These are phyloP conservation scores for Acrocera orbiculus DNA, from an alignment of 2,888 invertebrate genomes.

Conservation along the genomic window DNA sequence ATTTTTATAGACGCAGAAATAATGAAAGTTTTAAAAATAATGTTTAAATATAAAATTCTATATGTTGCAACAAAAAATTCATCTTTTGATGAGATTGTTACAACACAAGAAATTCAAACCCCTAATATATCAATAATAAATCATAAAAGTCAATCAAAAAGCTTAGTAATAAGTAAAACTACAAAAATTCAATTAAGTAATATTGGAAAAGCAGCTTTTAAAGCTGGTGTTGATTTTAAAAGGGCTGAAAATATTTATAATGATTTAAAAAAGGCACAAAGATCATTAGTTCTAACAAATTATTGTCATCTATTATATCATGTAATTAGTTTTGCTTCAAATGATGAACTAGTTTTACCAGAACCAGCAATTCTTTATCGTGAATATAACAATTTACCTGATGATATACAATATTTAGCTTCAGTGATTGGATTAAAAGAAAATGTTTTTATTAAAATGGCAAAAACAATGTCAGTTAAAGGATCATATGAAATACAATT, in stretches of 20 bases:
- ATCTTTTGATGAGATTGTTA: conserved; percentile 19
- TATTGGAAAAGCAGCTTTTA: conserved; percentile 67
- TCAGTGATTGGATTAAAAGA: conserved; percentile 62
- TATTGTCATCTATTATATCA: conserved; percentile 75
- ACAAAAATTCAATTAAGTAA: conserved; percentile 40
- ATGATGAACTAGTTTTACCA: conserved; percentile 49
- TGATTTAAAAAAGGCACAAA: conserved; percentile 56
- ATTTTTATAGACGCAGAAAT: conserved; percentile 21
- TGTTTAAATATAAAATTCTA: conserved; percentile 28
- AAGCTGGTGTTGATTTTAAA: conserved; percentile 65
- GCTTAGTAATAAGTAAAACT: conserved; percentile 25
- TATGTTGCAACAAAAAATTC: conserved; percentile 15
- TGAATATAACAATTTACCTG: conserved; percentile 44
- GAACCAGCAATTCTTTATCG: conserved; percentile 22
- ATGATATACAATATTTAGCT: conserved; percentile 51
- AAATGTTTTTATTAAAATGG: conserved; percentile 46
- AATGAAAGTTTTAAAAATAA: conserved; percentile 21
- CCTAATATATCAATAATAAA: conserved; percentile 8
- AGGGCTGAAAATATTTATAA: conserved; percentile 51
- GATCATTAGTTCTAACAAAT: conserved; percentile 58
- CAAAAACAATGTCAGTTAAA: conserved; percentile 46
- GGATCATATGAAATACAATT: conserved; percentile 32
- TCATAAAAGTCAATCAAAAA: conserved; percentile 11
- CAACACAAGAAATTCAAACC: conserved; percentile 21
- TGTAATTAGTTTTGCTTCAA: conserved; percentile 33